Evolutionary conservation across 2,888 invertebrate genomes (phyloP), one percentile per base, ranked within the genome.

Genomic region (Apomyelois bistriatella): DNA sequence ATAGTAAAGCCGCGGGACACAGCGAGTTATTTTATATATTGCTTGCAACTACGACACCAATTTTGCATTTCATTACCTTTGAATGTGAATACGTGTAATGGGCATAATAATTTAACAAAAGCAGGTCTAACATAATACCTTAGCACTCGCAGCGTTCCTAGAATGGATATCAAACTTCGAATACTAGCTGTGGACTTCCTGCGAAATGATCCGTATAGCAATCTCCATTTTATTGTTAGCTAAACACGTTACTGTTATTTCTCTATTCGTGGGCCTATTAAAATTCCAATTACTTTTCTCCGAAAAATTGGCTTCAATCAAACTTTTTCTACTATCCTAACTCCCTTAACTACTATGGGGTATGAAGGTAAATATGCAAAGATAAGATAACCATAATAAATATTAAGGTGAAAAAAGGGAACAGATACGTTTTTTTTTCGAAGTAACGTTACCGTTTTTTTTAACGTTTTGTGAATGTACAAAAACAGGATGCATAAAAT

Each of bases 131-230:
- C 13, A 9, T 38, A 28, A 22, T 38, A 22, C 28, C 22, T 38
- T 13, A 37, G 28, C 48, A 9, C 17, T 22, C 35, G 22, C 8
- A 42, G 46, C 50, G 53, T 64, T 66, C 62, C 50, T 7, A 53
- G 58, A 66, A 64, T 51, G 53, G 57, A 57, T 60, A 62, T 59
- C 62, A 28, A 53, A 55, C 51, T 47, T 54, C 56, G 59, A 55
- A 52, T 53, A 49, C 58, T 57, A 58, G 53, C 38, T 35, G 51
- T 49, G 53, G 50, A 47, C 52, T 47, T 57, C 54, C 57, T 48
- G 48, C 51, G 57, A 57, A 57, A 43, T 30, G 13, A 43, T 43
- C 48, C 32, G 46, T 55, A 52, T 32, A 43, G 40, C 40, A 41
- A 17, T 17, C n/a, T 38, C 37, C 9, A 46, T 46, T 32, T 32